A percentile compares a stretch with the other conserved stretches of the same genome.
phyloP scores from a whole-genome alignment of 2,888 invertebrate genomes.

The Aleiodes leptofemur region DNA sequence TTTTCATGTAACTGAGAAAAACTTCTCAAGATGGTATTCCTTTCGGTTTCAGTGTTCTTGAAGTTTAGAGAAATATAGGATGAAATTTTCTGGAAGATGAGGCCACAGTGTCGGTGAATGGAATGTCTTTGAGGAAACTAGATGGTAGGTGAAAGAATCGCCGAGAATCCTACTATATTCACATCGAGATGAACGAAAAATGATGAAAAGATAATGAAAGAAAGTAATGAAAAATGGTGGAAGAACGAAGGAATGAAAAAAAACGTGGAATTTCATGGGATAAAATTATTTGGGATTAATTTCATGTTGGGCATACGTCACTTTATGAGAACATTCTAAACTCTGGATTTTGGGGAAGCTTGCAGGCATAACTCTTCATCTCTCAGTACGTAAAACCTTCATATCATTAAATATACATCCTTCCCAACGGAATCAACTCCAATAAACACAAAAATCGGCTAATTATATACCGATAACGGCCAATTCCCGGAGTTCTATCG shows the following conservation, averaged over 20 bases:
- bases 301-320: too few relatives aligned
- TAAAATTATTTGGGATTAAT: too few relatives aligned
- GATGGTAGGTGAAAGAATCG: slow-evolving; percentile 36
- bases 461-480: too few relatives aligned
- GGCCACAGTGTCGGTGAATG: slow-evolving; percentile 26
- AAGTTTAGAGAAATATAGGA: not conserved
- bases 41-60: not conserved
- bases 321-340: too few relatives aligned
- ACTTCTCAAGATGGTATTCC: not conserved
- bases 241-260: slow-evolving; percentile 20
- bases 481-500: too few relatives aligned
- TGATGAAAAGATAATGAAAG: slow-evolving; percentile 45
- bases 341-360: not conserved
- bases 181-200: slow-evolving; percentile 36
- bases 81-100: slow-evolving; percentile 31
- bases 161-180: slow-evolving; percentile 30
- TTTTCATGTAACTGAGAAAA: not conserved
- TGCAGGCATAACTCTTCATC: not conserved
- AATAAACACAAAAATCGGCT: too few relatives aligned
- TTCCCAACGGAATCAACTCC: too few relatives aligned
- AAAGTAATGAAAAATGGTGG: slow-evolving; percentile 35
- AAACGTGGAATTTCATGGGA: slow-evolving; percentile 34
- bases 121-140: slow-evolving; percentile 41
- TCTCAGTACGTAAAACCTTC: too few relatives aligned
- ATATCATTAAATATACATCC: too few relatives aligned